phyloP scores from a whole-genome alignment of 2,113 vertebrate genomes.

The Raja brachyura region DNA sequence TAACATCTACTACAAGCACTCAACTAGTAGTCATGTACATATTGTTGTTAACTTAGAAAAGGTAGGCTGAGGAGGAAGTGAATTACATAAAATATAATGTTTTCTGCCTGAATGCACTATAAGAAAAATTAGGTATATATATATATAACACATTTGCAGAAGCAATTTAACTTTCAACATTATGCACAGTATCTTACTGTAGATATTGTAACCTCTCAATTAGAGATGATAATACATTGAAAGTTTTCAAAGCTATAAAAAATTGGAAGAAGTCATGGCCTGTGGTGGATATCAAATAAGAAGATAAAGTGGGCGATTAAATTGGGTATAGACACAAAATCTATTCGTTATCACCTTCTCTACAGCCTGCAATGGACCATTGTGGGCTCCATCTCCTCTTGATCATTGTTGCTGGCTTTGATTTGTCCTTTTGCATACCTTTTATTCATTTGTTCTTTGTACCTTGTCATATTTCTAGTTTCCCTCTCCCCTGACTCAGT shows the following conservation, averaged over 20 bases:
- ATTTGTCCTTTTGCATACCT: too few species aligned
- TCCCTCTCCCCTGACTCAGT: too few species aligned
- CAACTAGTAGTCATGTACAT: background rate
- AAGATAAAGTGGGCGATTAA: background rate
- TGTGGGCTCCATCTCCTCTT: too few species aligned
- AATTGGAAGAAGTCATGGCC: background rate
- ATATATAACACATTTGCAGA: background rate
- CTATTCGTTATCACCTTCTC: too few species aligned
- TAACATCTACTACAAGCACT: background rate
- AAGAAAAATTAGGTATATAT: background rate
- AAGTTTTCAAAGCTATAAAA: background rate
- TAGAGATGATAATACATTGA: background rate
- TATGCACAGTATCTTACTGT: too few species aligned
- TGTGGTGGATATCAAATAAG: background rate
- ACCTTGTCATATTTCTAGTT: too few species aligned
- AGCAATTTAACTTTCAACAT: background rate
- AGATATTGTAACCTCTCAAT: background rate
- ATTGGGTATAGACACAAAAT: background rate
- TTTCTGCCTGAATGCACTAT: background rate
- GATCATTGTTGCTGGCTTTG: too few species aligned
- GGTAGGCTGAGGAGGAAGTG: background rate
- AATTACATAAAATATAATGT: background rate
- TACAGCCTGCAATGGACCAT: too few species aligned
- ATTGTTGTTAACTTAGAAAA: constrained; percentile 22
- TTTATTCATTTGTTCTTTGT: too few species aligned